Evolutionary conservation across 1,140 invertebrate species (phyloP).

Genomic region (Drosophila simulans): DNA sequence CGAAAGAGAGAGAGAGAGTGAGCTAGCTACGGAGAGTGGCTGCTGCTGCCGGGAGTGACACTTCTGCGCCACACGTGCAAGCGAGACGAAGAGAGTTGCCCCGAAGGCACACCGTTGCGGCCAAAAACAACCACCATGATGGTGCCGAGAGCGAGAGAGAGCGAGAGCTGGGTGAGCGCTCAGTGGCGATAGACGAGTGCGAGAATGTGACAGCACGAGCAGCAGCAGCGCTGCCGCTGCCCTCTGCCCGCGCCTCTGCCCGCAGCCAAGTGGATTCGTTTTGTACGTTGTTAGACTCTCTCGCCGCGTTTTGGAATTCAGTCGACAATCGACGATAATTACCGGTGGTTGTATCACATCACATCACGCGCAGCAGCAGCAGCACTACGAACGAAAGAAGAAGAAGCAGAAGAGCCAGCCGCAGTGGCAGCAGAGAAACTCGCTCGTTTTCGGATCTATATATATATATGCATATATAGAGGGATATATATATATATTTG

Average conservation of each 20-base stretch:
- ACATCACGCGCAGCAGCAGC: slow-evolving; percentile 70
- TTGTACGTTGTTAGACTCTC: slow-evolving; percentile 82
- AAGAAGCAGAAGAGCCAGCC: slow-evolving; percentile 25
- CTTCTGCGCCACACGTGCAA: slow-evolving; percentile 14
- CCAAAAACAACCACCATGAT: slow-evolving; percentile 25
- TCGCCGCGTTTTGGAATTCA: slow-evolving; percentile 84
- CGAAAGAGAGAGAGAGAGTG: slow-evolving; percentile 9
- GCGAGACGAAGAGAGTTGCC: slow-evolving; percentile 48
- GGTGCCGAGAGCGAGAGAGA: neutral
- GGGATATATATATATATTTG: neutral
- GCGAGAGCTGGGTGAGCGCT: neutral
- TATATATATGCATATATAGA: neutral
- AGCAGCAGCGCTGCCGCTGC: slow-evolving; percentile 25
- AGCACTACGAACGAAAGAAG: slow-evolving; percentile 28
- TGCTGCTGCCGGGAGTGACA: neutral
- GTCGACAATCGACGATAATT: slow-evolving; percentile 82
- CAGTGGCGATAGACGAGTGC: slow-evolving; percentile 10
- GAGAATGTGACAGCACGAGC: slow-evolving; percentile 50
- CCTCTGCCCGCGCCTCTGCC: slow-evolving; percentile 20
- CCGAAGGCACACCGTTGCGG: slow-evolving; percentile 15
- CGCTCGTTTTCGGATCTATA: slow-evolving; percentile 38
- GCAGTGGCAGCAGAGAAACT: slow-evolving; percentile 34
- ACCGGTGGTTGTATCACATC: slow-evolving; percentile 84
- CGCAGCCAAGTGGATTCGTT: slow-evolving; percentile 73
- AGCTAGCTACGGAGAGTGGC: neutral